Percentiles rank a stretch among this genome's conserved stretches.
Evolutionary conservation across 2,888 invertebrate species (phyloP).

Genomic region (Erpobdella octoculata): DNA sequence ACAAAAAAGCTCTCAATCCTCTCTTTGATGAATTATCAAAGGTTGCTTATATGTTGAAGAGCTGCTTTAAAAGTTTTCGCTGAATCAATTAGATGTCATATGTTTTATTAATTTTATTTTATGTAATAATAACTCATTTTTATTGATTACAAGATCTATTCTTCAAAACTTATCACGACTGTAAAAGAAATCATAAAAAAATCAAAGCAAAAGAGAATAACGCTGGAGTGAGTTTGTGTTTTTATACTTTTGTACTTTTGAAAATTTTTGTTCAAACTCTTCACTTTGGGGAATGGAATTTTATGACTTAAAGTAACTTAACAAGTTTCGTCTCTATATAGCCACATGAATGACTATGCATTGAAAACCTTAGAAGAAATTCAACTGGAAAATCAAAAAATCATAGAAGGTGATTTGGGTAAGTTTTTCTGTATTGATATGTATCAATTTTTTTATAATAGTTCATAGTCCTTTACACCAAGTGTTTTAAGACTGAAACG

Average conservation of each 20-base stretch:
- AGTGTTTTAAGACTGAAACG: too few relatives aligned
- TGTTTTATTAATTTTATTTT: not conserved
- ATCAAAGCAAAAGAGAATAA: not conserved
- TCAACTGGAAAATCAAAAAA: not conserved
- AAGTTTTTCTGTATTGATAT: too few relatives aligned
- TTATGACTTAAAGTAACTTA: not conserved
- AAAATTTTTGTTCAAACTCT: not conserved
- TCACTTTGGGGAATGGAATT: not conserved
- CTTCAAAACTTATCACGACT: not conserved
- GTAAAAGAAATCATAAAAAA: conserved; percentile 15
- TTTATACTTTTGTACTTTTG: not conserved
- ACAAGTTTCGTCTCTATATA: not conserved
- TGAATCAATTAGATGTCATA: not conserved
- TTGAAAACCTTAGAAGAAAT: not conserved
- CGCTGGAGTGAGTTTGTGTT: not conserved
- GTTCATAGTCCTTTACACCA: too few relatives aligned
- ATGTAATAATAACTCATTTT: too few relatives aligned
- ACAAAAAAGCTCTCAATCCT: not conserved
- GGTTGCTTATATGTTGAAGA: too few relatives aligned
- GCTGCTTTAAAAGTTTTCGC: too few relatives aligned
- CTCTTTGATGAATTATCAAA: not conserved
- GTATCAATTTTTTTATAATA: too few relatives aligned
- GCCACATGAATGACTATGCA: not conserved
- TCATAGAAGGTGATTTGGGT: not conserved
- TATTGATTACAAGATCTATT: conserved; percentile 18